phyloP scores from a whole-genome alignment of 2,113 vertebrate genomes.

The Aspidoscelis tigris region DNA sequence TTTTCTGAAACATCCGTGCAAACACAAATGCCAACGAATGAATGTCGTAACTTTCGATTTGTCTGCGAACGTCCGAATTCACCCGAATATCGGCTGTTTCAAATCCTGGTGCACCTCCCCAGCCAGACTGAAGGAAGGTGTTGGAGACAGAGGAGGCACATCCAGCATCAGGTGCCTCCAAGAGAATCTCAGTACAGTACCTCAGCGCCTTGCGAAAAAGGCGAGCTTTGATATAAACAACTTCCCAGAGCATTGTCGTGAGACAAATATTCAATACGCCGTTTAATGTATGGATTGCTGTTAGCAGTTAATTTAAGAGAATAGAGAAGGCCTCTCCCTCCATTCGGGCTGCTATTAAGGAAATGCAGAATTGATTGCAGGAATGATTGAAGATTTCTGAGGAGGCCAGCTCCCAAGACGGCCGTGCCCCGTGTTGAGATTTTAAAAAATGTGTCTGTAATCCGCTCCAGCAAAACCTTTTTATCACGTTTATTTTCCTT shows the following conservation, averaged over 20 bases:
- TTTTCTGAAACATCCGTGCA: too few species aligned
- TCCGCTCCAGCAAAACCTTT: conserved; percentile 71
- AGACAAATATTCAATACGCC: conserved; percentile 72
- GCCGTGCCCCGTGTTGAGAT: conserved; percentile 51
- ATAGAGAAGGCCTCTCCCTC: conserved; percentile 25
- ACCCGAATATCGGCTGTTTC: too few species aligned
- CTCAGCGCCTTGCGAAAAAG: conserved; percentile 44
- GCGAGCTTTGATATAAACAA: conserved; percentile 64
- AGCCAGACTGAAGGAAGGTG: background rate
- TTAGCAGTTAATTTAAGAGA: conserved; percentile 65
- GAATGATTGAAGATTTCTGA: conserved; percentile 71
- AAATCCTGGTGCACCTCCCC: too few species aligned
- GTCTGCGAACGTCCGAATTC: too few species aligned
- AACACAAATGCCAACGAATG: too few species aligned
- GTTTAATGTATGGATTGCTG: conserved; percentile 64
- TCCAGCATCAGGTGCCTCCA: background rate
- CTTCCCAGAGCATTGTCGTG: conserved; percentile 61
- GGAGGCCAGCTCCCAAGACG: conserved; percentile 64
- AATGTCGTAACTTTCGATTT: too few species aligned
- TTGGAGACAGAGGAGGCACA: conserved; percentile 4
- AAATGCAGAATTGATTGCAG: conserved; percentile 68
- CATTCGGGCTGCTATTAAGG: conserved; percentile 55
- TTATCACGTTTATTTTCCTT: conserved; percentile 70
- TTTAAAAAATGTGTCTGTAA: conserved; percentile 66
- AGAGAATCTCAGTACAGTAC: conserved; percentile 54